Evolutionary conservation across 2,888 invertebrate genomes (phyloP).

Genomic region (Apamea monoglypha): DNA sequence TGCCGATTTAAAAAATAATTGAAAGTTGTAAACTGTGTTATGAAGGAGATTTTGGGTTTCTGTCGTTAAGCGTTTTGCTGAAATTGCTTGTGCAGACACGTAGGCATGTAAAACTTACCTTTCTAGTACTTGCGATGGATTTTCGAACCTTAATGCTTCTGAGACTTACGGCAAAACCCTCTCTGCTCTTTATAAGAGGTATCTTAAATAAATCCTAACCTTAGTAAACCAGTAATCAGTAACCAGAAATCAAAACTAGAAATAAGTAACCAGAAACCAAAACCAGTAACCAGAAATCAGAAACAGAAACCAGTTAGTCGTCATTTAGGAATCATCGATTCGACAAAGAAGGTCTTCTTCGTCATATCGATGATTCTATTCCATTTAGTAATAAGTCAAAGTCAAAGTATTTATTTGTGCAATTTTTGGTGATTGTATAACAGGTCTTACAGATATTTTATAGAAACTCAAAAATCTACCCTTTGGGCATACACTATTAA

Average conservation of each 20-base stretch:
- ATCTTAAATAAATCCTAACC: constrained; percentile 14
- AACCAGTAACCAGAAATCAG: too few species aligned
- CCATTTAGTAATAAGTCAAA: too few species aligned
- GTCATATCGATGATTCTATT: neutral
- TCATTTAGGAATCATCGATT: too few species aligned
- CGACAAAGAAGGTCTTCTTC: too few species aligned
- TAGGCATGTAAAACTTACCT: neutral
- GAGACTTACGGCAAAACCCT: neutral
- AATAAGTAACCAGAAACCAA: too few species aligned
- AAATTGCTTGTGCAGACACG: neutral
- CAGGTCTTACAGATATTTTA: too few species aligned
- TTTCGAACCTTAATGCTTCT: constrained; percentile 9
- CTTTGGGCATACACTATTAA: too few species aligned
- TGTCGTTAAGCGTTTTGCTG: neutral
- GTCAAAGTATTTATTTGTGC: too few species aligned
- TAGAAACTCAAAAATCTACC: too few species aligned
- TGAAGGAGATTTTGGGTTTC: neutral
- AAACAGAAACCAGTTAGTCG: too few species aligned
- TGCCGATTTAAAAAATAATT: constrained; percentile 49
- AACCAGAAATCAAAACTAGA: too few species aligned
- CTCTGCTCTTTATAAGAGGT: neutral
- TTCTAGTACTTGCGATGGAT: neutral
- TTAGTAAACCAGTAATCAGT: neutral
- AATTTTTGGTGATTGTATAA: too few species aligned
- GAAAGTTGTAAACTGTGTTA: constrained; percentile 23